Base-by-base conservation (phyloP, 2,888 invertebrate species). In the Xestia sexstrigata region DNA sequence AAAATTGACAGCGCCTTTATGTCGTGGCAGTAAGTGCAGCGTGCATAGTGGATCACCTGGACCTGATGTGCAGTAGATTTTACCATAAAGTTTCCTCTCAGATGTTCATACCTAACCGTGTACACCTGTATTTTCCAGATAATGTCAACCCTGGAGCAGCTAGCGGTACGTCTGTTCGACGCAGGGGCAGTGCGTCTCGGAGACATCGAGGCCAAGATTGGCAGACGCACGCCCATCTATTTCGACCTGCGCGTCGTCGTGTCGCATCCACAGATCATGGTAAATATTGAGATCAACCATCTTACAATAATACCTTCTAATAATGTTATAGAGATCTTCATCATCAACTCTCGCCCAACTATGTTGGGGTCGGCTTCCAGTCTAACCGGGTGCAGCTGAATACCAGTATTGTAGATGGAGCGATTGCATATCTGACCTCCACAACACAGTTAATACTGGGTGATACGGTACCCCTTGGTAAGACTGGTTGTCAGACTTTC, bases 161-260 rank as follows among this genome's bases (percentile, higher is more conserved):
- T 99, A 47, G 98, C 98, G 1, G 91, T 98, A 0, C 97, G 97
- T 86, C 94, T 99, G 73, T 98, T 97, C 92, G 97, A 98, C 88
- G 98, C 98, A 1, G 97, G 96, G 15, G 99, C 98, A 0, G 97
- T 99, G 5, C 99, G 99, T 91, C 98, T 99, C 92, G 99, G 99
- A 0, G 97, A 98, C 91, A 99, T 98, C 91, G 98, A 98, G 88
- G 98, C 99, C 83, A 99, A 99, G 97, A 97, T 98, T 82, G 99
- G 99, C 1, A 96, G 99, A 17, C 97, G 97, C 90, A 99, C 99
- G 0, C 99, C 99, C 0, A 98, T 99, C 81, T 99, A 99, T 95
- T 98, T 99, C 93, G 99, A 99, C 95, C 96, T 99, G 30, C 97
- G 99, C 74, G 98, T 99, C 2, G 98, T 99, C 71, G 98, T 99